phyloP scores from a whole-genome alignment of 2,888 invertebrate genomes.

The Pedicia rivosa region DNA sequence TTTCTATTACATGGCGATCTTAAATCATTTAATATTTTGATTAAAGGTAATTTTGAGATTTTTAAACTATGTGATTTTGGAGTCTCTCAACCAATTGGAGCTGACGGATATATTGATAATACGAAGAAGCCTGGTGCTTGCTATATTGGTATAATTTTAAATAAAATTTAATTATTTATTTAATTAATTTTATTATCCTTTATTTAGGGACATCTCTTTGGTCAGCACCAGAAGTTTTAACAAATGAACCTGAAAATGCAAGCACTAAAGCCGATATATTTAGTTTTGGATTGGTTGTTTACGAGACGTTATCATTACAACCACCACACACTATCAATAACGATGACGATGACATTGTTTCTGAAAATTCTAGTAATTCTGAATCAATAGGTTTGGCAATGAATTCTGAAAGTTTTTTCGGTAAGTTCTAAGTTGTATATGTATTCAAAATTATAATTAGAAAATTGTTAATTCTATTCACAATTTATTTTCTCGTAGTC shows the following conservation, averaged over 20 bases:
- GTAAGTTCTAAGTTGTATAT: too few species aligned
- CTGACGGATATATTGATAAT: constrained; percentile 43
- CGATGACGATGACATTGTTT: constrained; percentile 14
- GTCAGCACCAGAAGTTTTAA: constrained; percentile 65
- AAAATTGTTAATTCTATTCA: neutral
- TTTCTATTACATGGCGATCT: constrained; percentile 66
- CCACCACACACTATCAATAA: constrained; percentile 42
- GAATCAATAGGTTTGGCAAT: constrained; percentile 13
- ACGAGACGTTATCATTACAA: constrained; percentile 63
- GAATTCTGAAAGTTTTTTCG: too few species aligned
- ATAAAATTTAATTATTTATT: neutral
- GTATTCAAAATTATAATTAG: too few species aligned
- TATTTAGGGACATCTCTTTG: constrained; percentile 54
- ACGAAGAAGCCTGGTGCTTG: constrained; percentile 33
- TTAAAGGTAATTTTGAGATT: constrained; percentile 55
- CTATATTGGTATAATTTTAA: constrained; percentile 38
- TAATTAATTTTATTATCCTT: neutral
- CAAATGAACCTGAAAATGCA: constrained; percentile 38
- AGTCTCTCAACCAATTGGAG: constrained; percentile 53
- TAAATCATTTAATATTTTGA: constrained; percentile 66
- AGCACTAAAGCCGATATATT: constrained; percentile 64
- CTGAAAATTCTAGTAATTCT: constrained; percentile 19
- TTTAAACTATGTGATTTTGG: constrained; percentile 79
- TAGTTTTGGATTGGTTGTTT: constrained; percentile 59
- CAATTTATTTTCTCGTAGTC: constrained; percentile 21